Evolutionary conservation across 2,888 invertebrate species (phyloP), one percentile per base, ranked within the genome.

Genomic region (Parnassius glacialis): DNA sequence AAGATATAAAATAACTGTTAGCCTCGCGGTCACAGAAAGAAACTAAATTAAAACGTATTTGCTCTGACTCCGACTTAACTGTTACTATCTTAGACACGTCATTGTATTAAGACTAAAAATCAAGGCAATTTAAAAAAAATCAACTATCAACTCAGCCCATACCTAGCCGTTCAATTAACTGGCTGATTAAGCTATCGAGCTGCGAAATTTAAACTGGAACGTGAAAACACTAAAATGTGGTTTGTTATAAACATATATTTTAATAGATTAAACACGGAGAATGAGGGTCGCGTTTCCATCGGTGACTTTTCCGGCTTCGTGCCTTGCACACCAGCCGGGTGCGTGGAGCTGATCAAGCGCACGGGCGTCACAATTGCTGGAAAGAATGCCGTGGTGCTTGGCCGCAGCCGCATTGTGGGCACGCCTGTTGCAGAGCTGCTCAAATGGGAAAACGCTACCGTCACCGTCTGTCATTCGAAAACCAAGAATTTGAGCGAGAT

Each of bases 361-460:
- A 94, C 95, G 54, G 97, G 97, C 1, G 93, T 95, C 0, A 73
- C 93, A 68, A 95, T 98, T 58, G 93, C 94, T 50, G 98, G 99
- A 5, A 95, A 96, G 64, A 93, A 93, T 67, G 98, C 97, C 2
- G 99, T 99, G 3, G 98, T 99, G 16, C 83, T 99, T 50, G 99
- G 99, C 0, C 93, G 99, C 70, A 99, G 98, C 83, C 98, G 98
- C 88, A 99, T 99, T 78, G 98, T 99, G 1, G 99, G 99, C 52
- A 97, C 98, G 0, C 99, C 99, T 0, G 96, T 96, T 67, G 94
- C 98, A 0, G 98, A 98, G 84, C 92, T 99, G 43, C 93, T 99
- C 47, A 97, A 98, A 83, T 99, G 99, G 99, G 94, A 97, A 71
- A 93, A 99, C 84, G 99, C 98, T 1, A 99, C 99, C 0, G 98